phyloP scores from a whole-genome alignment of 1,140 invertebrate genomes.

The Aphis craccivora region DNA sequence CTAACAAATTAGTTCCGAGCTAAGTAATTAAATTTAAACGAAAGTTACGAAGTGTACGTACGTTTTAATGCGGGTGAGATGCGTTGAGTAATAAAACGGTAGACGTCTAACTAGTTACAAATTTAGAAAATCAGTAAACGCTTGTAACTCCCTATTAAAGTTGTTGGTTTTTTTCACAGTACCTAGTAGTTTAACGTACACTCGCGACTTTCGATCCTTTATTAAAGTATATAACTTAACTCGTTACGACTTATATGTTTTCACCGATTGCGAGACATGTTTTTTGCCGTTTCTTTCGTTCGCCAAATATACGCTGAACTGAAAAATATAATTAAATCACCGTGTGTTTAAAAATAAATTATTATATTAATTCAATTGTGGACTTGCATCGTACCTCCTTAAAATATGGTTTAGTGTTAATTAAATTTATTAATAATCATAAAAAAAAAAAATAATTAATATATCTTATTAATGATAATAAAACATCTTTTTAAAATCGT shows the following conservation, averaged over 20 bases:
- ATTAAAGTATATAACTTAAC: neutral
- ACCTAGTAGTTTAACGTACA: neutral
- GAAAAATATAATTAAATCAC: neutral
- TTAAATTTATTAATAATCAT: neutral
- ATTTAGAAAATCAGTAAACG: slow-evolving; percentile 6
- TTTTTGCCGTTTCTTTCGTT: neutral
- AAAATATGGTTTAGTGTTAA: neutral
- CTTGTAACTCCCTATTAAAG: neutral
- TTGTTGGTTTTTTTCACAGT: neutral
- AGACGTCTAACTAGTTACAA: neutral
- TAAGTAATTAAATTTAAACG: neutral
- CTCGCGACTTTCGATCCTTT: neutral
- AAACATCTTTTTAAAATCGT: neutral
- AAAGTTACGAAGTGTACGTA: neutral
- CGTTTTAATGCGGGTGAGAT: neutral
- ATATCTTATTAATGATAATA: neutral
- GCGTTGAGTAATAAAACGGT: neutral
- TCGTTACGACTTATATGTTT: neutral
- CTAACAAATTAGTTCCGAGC: neutral
- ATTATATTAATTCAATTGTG: neutral
- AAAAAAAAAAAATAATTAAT: neutral
- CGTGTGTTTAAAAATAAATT: neutral
- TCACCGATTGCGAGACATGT: neutral
- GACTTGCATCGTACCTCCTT: too few relatives aligned
- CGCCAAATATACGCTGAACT: neutral